Evolutionary conservation across 1,140 invertebrate species (phyloP), one percentile per base, ranked within the genome.

Genomic region (Hetaerina americana): DNA sequence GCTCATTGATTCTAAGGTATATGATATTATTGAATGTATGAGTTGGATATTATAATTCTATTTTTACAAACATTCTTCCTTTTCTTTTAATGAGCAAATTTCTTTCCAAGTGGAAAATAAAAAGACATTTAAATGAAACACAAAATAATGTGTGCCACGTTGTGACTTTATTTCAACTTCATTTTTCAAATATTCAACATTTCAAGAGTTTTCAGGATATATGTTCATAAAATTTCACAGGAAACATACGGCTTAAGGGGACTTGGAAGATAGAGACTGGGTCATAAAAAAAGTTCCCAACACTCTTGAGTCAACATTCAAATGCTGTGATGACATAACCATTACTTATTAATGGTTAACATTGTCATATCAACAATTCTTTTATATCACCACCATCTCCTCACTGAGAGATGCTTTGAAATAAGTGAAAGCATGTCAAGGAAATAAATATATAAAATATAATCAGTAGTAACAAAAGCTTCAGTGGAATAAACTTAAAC

Each of bases 151-250:
- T 57, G 40, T 57, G 40, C 40, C 40, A 57, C 40, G 22, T 57
- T 57, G 40, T 57, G 40, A 57, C 40, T 57, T 57, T 57, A 57
- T 57, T 57, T 57, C 40, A 57, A 57, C 40, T 18, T 57, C 40
- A 57, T 57, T 57, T 57, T 57, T 57, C 40, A 57, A 57, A 57
- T 57, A 57, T 57, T 57, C 40, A 57, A 57, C 40, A 57, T 57
- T 12, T 57, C 40, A 57, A 57, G 40, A 57, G n/a, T 57, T 57
- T 57, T 57, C 40, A 57, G 40, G 40, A 57, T 57, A 57, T 57
- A 57, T 57, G 40, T n/a, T 57, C 40, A 57, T 57, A 57, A 57
- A 57, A 57, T 57, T 57, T 57, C 40, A 57, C 40, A 57, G 40
- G 40, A 57, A 57, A 57, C 40, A 57, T 57, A 57, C 40, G 15